Base-by-base conservation (phyloP, 2,888 invertebrate species). In the Anthrax anthrax region DNA sequence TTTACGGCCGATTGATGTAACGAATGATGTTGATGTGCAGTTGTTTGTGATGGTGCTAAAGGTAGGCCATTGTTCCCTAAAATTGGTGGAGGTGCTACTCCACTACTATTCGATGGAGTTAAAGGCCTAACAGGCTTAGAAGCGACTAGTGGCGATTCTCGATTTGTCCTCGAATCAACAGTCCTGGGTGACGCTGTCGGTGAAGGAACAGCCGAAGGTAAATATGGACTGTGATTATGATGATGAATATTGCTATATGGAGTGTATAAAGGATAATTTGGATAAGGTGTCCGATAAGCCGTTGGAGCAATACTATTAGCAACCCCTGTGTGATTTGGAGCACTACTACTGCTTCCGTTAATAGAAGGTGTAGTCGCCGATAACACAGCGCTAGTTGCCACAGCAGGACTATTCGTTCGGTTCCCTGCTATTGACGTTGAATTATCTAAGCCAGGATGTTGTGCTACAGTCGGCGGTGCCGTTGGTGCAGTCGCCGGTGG, bases 191-290 rank as follows among this genome's bases (percentile, higher is more conserved):
- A 78, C 39, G 78, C 75, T 44, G 74, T 76, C 5, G 80, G 77
- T 44, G 74, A 71, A 45, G 80, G 77, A 54, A 73, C 71, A 43
- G 74, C 70, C 34, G 76, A 72, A 32, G 76, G 73, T 56, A 82
- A 72, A 58, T 84, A 84, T 38, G 84, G 82, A 58, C 81, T 82
- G 66, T 83, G 81, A 65, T 80, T 80, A 65, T 83, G 78, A 66
- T 78, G 77, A 66, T 78, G 77, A 52, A 80, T 64, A 47, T 80
- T 75, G 48, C 83, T 81, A 60, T 84, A 86, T 1, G 87, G 87
- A 14, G 87, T 80, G 61, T 88, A 88, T 51, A 88, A 72, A 12
- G 76, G 71, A 59, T 69, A 66, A 47, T 62, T 62, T 13, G 75
- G 71, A 61, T 68, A 69, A 34, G 62, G 58, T 47, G 63, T 56